Evolutionary conservation across 2,888 invertebrate genomes (phyloP), one percentile per base, ranked within the genome.

Genomic region (Erannis defoliaria): DNA sequence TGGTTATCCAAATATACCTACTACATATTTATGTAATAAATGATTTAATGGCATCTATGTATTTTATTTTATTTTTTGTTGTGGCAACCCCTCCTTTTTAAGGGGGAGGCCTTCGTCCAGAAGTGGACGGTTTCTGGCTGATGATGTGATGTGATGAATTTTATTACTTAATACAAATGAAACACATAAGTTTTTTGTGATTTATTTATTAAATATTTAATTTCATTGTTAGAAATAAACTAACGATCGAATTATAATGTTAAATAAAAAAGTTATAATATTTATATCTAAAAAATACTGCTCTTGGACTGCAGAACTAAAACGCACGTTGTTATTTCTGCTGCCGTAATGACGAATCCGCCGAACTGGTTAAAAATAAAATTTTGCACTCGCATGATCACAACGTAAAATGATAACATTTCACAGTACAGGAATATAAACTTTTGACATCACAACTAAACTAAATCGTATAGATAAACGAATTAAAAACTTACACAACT

Each of bases 171-270:
- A n/a, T n/a, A n/a, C 8, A 10, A 87, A 84, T 84, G 16, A 87
- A 88, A 88, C 78, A 12, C 83, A 53, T 82, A 45, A 42, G 57
- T 80, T 88, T 26, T 89, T 90, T 90, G 87, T 87, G 89, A 89
- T 92, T 91, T 91, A 89, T 92, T 92, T 92, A 92, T 92, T 92
- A 91, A 92, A 92, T 92, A 90, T 89, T 92, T 91, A 90, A 92
- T 83, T 62, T 92, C 90, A 92, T 82, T 91, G 92, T 93, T 93
- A 93, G 91, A 92, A 91, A 91, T 90, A 87, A 90, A 93, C 92
- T 93, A 93, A 93, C 91, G 90, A 89, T 89, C 90, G 90, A 91
- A 88, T 89, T 90, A 78, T 86, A 90, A 85, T 88, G 88, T 90
- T 90, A 90, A 90, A 86, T 88, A 87, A 87, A 81, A 84, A 80